Evolutionary conservation across 2,888 invertebrate genomes (phyloP), one percentile per base, ranked within the genome.

Genomic region (Raillietiella orientalis): DNA sequence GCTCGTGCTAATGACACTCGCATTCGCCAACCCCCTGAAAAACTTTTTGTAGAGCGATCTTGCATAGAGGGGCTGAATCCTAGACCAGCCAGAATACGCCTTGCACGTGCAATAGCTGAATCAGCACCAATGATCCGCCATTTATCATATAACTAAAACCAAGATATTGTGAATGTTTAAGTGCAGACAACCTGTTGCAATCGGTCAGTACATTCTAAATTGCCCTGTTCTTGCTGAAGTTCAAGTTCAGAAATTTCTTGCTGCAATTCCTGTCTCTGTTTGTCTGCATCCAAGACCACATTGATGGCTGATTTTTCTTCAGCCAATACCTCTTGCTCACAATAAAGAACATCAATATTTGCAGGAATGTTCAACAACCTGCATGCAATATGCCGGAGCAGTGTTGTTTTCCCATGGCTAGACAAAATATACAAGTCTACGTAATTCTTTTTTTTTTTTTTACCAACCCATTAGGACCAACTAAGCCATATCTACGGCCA

Each of bases 271-370:
- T 66, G 64, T 30, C 93, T 59, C 43, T 79, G 82, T 5, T 66
- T 66, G 48, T 96, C 96, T 0, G 93, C 75, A 33, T 72, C 75
- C 5, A 96, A 50, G 8, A 96, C 72, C 0, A 82, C 74, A 32
- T 82, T 69, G 2, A 96, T 79, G 1, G 96, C 90, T 6, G 74
- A 66, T 28, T 67, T 65, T 35, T 82, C 72, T 41, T 87, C 90
- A 4, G 90, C 87, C 0, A 77, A 65, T 14, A 96, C 90, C 56
- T 93, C 93, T 58, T 75, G 96, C 51, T 96, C 96, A 45, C 96
- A 99, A 38, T 87, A 66, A 29, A 96, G 52, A 29, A 93, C 75
- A 44, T 74, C 96, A 35, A 96, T 96, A 38, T 72, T 77, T 0
- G 82, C 72, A 2, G 96, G 96, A 38, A 99, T 77, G 25, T 70